Conservation (phyloP, 2,888 invertebrate genomes). For the Dione vanillae region DNA sequence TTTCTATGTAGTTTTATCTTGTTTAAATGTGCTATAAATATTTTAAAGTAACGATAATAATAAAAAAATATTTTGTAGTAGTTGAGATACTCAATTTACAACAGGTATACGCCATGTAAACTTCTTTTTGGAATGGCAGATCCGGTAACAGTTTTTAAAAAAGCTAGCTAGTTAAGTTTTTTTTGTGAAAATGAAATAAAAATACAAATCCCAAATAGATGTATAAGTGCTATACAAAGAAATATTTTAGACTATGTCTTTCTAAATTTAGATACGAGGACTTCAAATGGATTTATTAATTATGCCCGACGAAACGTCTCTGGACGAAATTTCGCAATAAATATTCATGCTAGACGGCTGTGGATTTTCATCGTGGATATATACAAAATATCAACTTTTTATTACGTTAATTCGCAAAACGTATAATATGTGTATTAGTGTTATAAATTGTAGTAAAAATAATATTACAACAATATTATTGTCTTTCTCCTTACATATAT, state of each 20-base stretch:
- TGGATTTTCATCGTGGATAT: constrained; percentile 20
- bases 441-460: too few species aligned
- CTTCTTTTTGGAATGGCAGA: too few species aligned
- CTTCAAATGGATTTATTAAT: constrained; percentile 32
- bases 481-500: too few species aligned
- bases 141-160: too few species aligned
- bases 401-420: neutral
- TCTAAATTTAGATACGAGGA: constrained; percentile 9
- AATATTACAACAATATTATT: too few species aligned
- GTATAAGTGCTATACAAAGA: neutral
- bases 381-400: constrained; percentile 5
- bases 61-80: too few species aligned
- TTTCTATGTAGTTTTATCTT: too few species aligned
- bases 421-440: neutral
- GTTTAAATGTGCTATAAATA: too few species aligned
- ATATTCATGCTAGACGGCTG: constrained; percentile 37
- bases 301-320: constrained; percentile 31
- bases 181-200: neutral
- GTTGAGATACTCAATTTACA: too few species aligned
- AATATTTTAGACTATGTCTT: constrained; percentile 3
- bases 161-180: neutral
- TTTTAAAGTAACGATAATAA: too few species aligned
- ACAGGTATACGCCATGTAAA: too few species aligned
- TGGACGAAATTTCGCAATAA: constrained; percentile 30
- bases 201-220: neutral